Evolutionary conservation across 1,140 invertebrate species (phyloP), one percentile per base, ranked within the genome.

Genomic region (Pygmarrhopalites habei): DNA sequence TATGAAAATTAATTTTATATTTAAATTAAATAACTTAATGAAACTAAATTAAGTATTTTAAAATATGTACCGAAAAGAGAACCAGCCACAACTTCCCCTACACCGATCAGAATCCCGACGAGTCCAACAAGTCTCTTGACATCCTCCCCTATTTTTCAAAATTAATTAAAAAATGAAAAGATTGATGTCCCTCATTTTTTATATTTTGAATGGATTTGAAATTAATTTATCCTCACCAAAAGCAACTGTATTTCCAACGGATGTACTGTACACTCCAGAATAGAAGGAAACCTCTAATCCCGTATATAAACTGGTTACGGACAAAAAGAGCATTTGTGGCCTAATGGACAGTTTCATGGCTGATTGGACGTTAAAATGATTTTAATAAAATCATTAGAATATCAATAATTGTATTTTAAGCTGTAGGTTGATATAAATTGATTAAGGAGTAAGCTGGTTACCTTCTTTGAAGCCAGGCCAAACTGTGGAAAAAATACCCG

Each of bases 251-350:
- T n/a, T n/a, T n/a, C 62, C 66, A 26, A 68, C 44, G 19, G 64
- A 58, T 26, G 66, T 71, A 23, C 66, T 39, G 77, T 96, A 98
- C 0, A 98, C 92, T 1, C 92, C 92, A 73, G 90, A 92, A 77
- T 89, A 95, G 80, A 97, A 98, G 0, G 91, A 92, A 41, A 95
- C 76, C 66, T 91, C 90, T 21, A 97, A 74, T 47, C 95, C 95
- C 2, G 92, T 94, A 74, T 95, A 97, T 56, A 92, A 83, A 74
- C 95, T 96, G 0, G 88, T 86, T 35, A 92, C 72, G 63, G 86
- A 86, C 1, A 97, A 78, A 1, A 95, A 73, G n/a, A 93, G 71
- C 91, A 98, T 97, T 59, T 90, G 82, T n/a, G 80, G 82, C 0
- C 90, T 94, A 30, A 83, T 74, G 68, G 94, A 87, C 2, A 97